A percentile compares a stretch with the other conserved stretches of the same genome.
Conservation (phyloP, 64 coral and sea anemone species). For the Platygyra sinensis region DNA sequence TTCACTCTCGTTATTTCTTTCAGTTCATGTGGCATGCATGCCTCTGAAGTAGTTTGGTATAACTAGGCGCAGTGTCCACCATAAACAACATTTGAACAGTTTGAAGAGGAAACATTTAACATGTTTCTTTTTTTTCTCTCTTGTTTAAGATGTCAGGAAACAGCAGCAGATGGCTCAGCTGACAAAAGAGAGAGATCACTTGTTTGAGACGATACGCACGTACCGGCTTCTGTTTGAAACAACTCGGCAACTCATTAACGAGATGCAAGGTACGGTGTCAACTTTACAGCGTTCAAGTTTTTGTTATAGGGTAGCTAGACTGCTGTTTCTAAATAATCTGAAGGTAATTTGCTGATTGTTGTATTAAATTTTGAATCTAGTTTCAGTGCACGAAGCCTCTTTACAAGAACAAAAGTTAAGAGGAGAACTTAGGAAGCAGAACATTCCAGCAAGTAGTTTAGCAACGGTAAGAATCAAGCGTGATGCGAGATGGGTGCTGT, state of each 20-base stretch:
- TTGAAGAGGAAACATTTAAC: not conserved
- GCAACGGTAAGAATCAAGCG: slow-evolving; percentile 46
- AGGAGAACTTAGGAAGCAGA: slow-evolving; percentile 88
- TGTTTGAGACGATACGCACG: slow-evolving; percentile 97
- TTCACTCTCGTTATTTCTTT: too few relatives aligned
- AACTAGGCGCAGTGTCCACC: not conserved
- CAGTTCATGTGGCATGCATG: too few relatives aligned
- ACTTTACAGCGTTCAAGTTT: too few relatives aligned
- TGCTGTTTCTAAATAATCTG: too few relatives aligned
- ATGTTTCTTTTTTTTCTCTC: not conserved
- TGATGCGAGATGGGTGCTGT: not conserved
- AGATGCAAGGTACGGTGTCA: slow-evolving; percentile 98
- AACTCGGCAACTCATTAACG: slow-evolving; percentile 89
- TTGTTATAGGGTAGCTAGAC: too few relatives aligned
- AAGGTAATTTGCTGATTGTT: not conserved
- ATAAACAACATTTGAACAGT: too few relatives aligned
- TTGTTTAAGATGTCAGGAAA: slow-evolving; percentile 83
- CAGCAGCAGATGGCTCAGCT: slow-evolving; percentile 98
- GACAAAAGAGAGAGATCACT: slow-evolving; percentile 95
- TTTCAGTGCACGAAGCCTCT: slow-evolving; percentile 91
- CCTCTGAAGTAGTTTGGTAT: too few relatives aligned
- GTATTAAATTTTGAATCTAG: slow-evolving; percentile 33
- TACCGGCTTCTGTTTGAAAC: slow-evolving; percentile 96
- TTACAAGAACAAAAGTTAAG: slow-evolving; percentile 91
- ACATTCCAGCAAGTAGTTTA: slow-evolving; percentile 55